Evolutionary conservation across 1,140 invertebrate genomes (phyloP), one percentile per base, ranked within the genome.

Genomic region (Ctenoplectra terminalis): DNA sequence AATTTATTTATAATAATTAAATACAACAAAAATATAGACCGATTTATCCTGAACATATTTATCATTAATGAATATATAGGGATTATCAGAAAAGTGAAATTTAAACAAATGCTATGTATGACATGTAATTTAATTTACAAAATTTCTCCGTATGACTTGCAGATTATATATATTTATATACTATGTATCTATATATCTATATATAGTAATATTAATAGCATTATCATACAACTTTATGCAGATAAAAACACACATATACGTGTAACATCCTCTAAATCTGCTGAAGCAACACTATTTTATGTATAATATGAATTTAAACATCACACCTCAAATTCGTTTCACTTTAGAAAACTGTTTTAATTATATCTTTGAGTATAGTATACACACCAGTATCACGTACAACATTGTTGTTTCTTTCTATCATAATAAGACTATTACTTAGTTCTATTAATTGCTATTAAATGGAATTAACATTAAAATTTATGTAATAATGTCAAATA

Each of bases 191-290:
- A 77, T 80, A 73, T 80, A 80, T 80, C 34, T 80, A 80, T 80
- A 80, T 80, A 90, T 90, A 88, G 84, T 84, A 89, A 85, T 85
- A 84, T 88, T 90, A 87, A 87, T 89, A 63, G 81, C 87, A 88
- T 85, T 91, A 91, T 89, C 86, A 82, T 91, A 90, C 89, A 91
- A 89, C 87, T 90, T 92, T 88, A 86, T 87, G 91, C 87, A 88
- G 90, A 91, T 92, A 92, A 92, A 93, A 92, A 92, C 91, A 92
- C 90, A 91, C 91, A 90, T 90, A 89, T 92, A 90, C 85, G 87
- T 87, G 87, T 91, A 92, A 92, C 88, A 92, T 92, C 69, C 74
- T 86, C 88, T 87, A 86, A 84, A 83, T 88, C 89, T 90, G 90
- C 91, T 90, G 85, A 46, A 89, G 87, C 91, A 91, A 92, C 90